Evolutionary conservation across 2,888 invertebrate genomes (phyloP).

Genomic region (Oligia fasciuncula): DNA sequence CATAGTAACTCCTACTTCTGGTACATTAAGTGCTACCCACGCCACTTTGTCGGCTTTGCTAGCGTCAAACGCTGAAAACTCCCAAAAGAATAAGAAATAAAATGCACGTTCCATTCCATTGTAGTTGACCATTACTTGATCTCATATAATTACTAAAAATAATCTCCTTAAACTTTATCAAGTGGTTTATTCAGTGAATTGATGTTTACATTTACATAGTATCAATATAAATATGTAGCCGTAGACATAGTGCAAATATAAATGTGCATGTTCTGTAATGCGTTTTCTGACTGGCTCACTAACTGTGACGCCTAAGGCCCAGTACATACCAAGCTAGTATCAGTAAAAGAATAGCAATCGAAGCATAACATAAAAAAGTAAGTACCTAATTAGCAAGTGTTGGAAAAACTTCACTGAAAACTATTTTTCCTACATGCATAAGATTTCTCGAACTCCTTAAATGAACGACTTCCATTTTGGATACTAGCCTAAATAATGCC

Average conservation of each 20-base stretch:
- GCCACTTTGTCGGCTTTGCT: constrained; percentile 87
- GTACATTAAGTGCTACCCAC: constrained; percentile 87
- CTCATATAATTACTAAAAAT: constrained; percentile 52
- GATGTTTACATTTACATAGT: constrained; percentile 15
- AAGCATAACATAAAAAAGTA: neutral
- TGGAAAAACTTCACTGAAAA: constrained; percentile 4
- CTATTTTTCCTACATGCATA: neutral
- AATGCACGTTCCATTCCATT: constrained; percentile 55
- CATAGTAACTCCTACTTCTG: constrained; percentile 80
- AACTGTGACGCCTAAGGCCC: neutral
- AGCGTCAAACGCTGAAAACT: constrained; percentile 75
- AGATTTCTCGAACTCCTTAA: neutral
- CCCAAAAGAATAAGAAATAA: constrained; percentile 66
- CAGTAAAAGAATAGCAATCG: neutral
- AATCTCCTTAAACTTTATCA: constrained; percentile 18
- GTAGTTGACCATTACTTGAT: constrained; percentile 52
- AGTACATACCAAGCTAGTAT: neutral
- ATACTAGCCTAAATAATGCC: neutral
- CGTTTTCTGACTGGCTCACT: neutral
- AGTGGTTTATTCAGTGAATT: constrained; percentile 27
- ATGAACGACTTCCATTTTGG: neutral
- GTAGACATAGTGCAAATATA: constrained; percentile 19
- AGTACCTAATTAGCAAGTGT: neutral
- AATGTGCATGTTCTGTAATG: neutral
- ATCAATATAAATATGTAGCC: constrained; percentile 12